Conservation (phyloP, 2,888 invertebrate species). For the Dicranocentrus wangi region DNA sequence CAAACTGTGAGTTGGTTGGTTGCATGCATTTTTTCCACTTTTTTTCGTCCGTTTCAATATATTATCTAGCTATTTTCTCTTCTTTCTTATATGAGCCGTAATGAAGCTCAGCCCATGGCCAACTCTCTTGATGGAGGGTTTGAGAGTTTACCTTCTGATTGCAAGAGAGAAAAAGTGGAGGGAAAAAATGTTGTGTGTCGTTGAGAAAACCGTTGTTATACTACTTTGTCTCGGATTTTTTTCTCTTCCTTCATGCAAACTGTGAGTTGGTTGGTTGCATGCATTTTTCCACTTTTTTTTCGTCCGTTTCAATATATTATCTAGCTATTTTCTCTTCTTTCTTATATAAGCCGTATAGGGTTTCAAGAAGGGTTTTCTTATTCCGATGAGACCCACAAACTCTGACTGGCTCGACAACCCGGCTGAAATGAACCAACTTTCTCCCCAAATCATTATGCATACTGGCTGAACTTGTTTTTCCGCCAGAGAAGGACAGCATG, state of each 20-base stretch:
- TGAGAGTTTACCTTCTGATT: background rate
- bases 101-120: background rate
- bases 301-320: conserved; percentile 40
- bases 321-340: background rate
- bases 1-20: no score
- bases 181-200: background rate
- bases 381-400: conserved; percentile 57
- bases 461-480: background rate
- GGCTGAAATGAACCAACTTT: conserved; percentile 41
- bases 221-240: no score
- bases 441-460: conserved; percentile 24
- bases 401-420: conserved; percentile 38
- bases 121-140: background rate
- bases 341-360: background rate
- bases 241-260: no score
- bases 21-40: conserved; percentile 8
- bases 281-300: conserved; percentile 27
- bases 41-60: conserved; percentile 40
- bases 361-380: no score
- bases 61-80: conserved; percentile 13
- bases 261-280: no score
- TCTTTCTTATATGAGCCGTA: background rate
- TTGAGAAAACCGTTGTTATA: background rate
- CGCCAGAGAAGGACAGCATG: background rate
- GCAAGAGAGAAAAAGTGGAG: background rate